Evolutionary conservation across 2,888 invertebrate genomes (phyloP).

Genomic region (Antitype chi): DNA sequence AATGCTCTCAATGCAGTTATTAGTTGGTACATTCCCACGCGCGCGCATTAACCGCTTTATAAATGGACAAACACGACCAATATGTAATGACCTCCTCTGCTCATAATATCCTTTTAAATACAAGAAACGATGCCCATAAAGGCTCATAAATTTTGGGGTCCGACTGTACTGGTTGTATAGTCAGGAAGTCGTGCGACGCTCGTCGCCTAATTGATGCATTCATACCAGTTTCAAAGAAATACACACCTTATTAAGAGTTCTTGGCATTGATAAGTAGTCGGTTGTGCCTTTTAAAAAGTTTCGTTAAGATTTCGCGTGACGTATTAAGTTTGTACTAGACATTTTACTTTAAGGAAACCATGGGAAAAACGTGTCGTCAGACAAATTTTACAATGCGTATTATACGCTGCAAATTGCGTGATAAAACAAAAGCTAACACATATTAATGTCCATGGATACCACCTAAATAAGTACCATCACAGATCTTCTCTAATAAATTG

Average conservation of each 20-base stretch:
- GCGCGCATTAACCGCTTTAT: slow-evolving; percentile 58
- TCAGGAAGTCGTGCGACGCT: slow-evolving; percentile 70
- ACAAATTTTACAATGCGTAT: slow-evolving; percentile 22
- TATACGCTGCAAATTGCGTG: neutral
- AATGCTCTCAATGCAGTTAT: slow-evolving; percentile 66
- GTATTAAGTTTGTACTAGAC: slow-evolving; percentile 7
- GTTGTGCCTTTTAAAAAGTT: slow-evolving; percentile 38
- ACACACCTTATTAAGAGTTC: slow-evolving; percentile 52
- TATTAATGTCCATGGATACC: neutral
- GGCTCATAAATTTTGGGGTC: slow-evolving; percentile 64
- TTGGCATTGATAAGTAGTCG: slow-evolving; percentile 62
- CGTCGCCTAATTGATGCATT: slow-evolving; percentile 69
- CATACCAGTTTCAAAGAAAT: slow-evolving; percentile 66
- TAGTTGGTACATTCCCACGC: slow-evolving; percentile 69
- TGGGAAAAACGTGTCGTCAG: slow-evolving; percentile 6
- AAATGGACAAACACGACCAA: slow-evolving; percentile 66
- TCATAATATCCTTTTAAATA: slow-evolving; percentile 56
- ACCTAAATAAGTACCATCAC: neutral
- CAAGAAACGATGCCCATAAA: slow-evolving; percentile 57
- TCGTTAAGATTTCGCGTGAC: slow-evolving; percentile 6
- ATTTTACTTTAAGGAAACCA: slow-evolving; percentile 6
- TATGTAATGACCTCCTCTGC: slow-evolving; percentile 61
- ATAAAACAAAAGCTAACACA: slow-evolving; percentile 2
- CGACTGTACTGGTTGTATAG: slow-evolving; percentile 59
- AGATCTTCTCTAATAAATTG: slow-evolving; percentile 49